Percentiles rank a stretch among this genome's conserved stretches.
phyloP scores from a whole-genome alignment of 2,888 invertebrate genomes.

The Yponomeuta malinellus region DNA sequence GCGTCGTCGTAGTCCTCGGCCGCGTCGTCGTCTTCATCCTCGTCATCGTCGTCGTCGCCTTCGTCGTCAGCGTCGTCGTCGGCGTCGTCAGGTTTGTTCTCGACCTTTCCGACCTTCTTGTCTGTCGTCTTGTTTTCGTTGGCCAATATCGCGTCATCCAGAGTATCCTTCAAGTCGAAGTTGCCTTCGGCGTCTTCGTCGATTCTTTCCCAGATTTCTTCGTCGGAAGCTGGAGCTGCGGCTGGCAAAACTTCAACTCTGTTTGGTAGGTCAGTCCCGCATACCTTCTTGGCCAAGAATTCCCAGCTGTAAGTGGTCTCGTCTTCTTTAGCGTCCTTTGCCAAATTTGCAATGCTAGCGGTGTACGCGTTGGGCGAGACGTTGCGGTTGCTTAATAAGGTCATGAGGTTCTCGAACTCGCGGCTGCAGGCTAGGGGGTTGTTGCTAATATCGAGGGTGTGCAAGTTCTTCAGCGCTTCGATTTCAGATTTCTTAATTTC shows the following conservation, averaged over 20 bases:
- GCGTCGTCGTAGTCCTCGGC: slow-evolving; percentile 48
- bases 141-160: slow-evolving; percentile 58
- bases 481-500: slow-evolving; percentile 76
- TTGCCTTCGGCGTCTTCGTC: slow-evolving; percentile 55
- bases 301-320: slow-evolving; percentile 64
- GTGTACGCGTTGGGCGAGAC: slow-evolving; percentile 70
- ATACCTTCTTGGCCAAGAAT: slow-evolving; percentile 61
- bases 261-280: slow-evolving; percentile 31
- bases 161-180: slow-evolving; percentile 59
- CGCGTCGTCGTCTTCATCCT: slow-evolving; percentile 50
- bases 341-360: slow-evolving; percentile 57
- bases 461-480: slow-evolving; percentile 73
- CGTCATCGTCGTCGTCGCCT: slow-evolving; percentile 48
- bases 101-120: slow-evolving; percentile 37
- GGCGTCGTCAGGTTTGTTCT: slow-evolving; percentile 48
- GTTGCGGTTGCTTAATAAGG: slow-evolving; percentile 76
- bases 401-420: slow-evolving; percentile 80
- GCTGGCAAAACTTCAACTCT: slow-evolving; percentile 18
- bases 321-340: slow-evolving; percentile 51
- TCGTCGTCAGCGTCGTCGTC: slow-evolving; percentile 51
- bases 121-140: slow-evolving; percentile 38
- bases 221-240: slow-evolving; percentile 52
- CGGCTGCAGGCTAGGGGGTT: slow-evolving; percentile 82
- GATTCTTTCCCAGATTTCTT: slow-evolving; percentile 68
- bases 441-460: slow-evolving; percentile 77